Base-by-base conservation (phyloP, 2,888 invertebrate species). In the Drosophila subquinaria region DNA sequence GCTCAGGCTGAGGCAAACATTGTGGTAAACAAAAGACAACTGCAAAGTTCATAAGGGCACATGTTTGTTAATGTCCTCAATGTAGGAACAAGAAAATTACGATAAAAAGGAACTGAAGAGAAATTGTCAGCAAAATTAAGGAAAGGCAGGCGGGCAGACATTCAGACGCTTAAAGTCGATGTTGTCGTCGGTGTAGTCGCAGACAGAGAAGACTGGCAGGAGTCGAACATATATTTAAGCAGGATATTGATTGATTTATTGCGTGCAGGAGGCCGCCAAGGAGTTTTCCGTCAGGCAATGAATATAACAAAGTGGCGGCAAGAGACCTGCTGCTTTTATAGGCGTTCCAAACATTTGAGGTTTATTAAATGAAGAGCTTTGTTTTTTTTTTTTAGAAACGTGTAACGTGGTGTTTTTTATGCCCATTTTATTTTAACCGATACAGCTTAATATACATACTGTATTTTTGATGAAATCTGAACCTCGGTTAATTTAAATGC, bases 21-120 rank as follows among this genome's bases (percentile, higher is more conserved):
- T 79, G 79, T 62, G 79, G 81, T 79, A 77, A 81, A 77, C 79
- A 79, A 81, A 81, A 61, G 65, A 77, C 73, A 81, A 77, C 70
- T 81, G 81, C 69, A 74, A 78, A 79, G 79, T 74, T 78, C 79
- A 75, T 75, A 20, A 56, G 64, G 70, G 74, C 75, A 79, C 79
- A 81, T 81, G 82, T 81, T 79, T 81, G 79, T 81, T 75, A 79
- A 79, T 78, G 79, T 81, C 69, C 51, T 60, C 45, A 63, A 47
- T 38, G 63, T 40, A 63, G 55, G 51, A 23, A 61, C 62, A 50
- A 20, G 45, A 53, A 57, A 57, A 63, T 60, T 27, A 59, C 38
- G 11, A 62, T 35, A 47, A 43, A 30, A 20, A 30, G 35, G 38
- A 48, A 52, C 15, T 38, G 52, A 62, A 42, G 45, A n/a, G 52